These are phyloP conservation scores for Drosophila rubida DNA, from an alignment of 2,888 invertebrate genomes.

Conservation along the genomic window DNA sequence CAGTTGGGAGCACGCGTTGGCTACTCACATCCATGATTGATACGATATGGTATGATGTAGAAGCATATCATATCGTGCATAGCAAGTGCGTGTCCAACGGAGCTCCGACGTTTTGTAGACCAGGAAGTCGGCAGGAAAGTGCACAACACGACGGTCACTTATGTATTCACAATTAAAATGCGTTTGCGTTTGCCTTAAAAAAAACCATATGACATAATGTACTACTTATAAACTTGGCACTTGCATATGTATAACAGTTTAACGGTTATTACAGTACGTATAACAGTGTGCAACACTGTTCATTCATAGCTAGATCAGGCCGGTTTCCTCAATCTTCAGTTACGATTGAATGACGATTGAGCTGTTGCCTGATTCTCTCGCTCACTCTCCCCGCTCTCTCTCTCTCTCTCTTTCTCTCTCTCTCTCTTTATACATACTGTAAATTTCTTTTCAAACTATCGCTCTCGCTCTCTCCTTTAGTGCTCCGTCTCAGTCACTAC, in stretches of 20 bases:
- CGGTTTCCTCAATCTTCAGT: constrained; percentile 61
- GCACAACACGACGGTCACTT: constrained; percentile 1
- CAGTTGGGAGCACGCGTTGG: constrained; percentile 30
- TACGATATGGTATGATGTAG: neutral
- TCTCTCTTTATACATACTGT: neutral
- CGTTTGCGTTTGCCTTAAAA: constrained; percentile 69
- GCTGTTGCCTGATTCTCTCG: constrained; percentile 48
- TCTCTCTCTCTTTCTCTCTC: neutral
- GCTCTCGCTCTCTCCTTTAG: neutral
- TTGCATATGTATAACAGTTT: constrained; percentile 20
- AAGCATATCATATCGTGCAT: constrained; percentile 9
- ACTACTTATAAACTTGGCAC: constrained; percentile 4
- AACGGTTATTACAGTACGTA: constrained; percentile 7
- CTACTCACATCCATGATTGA: constrained; percentile 12
- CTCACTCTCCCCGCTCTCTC: neutral
- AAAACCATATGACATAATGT: constrained; percentile 21
- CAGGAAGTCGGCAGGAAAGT: constrained; percentile 12
- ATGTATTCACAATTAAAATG: constrained; percentile 62
- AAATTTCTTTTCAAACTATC: neutral
- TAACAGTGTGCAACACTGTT: constrained; percentile 5
- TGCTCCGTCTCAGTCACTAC: neutral
- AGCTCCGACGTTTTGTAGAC: constrained; percentile 38
- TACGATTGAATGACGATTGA: constrained; percentile 41
- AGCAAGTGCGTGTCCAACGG: constrained; percentile 25
- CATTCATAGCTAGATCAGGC: constrained; percentile 36